phyloP scores from a whole-genome alignment of 2,797 vertebrate species.

The Pantherophis alleghaniensis region DNA sequence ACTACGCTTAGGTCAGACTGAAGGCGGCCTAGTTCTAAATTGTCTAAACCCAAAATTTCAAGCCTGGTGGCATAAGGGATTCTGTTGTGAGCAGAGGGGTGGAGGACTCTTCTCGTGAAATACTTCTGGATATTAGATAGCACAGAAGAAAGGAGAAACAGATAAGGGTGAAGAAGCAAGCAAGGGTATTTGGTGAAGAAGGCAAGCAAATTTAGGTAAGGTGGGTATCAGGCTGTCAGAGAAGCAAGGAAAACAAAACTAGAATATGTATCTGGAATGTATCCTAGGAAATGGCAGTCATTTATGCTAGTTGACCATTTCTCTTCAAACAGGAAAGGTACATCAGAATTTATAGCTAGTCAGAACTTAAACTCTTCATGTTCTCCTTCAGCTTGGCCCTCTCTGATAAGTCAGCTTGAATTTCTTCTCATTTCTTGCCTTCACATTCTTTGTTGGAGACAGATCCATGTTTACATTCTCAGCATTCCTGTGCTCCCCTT shows the following conservation, averaged over 20 bases:
- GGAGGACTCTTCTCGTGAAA: too few species aligned
- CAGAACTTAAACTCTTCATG: background rate
- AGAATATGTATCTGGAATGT: background rate
- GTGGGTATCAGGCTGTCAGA: background rate
- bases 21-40: too few species aligned
- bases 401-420: background rate
- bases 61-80: too few species aligned
- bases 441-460: background rate
- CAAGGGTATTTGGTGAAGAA: background rate
- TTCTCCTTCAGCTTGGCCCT: background rate
- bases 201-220: background rate
- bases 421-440: background rate
- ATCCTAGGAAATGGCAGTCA: background rate
- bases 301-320: background rate
- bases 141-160: background rate
- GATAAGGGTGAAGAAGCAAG: background rate
- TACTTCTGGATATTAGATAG: too few species aligned
- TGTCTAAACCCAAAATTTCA: too few species aligned
- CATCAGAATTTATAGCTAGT: background rate
- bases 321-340: background rate
- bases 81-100: too few species aligned
- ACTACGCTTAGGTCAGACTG: too few species aligned
- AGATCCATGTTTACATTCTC: background rate
- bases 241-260: background rate
- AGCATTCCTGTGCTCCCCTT: background rate